Evolutionary conservation across 2,113 vertebrate species (phyloP), one percentile per base, ranked within the genome.

Genomic region (Notarius lentiginosus): DNA sequence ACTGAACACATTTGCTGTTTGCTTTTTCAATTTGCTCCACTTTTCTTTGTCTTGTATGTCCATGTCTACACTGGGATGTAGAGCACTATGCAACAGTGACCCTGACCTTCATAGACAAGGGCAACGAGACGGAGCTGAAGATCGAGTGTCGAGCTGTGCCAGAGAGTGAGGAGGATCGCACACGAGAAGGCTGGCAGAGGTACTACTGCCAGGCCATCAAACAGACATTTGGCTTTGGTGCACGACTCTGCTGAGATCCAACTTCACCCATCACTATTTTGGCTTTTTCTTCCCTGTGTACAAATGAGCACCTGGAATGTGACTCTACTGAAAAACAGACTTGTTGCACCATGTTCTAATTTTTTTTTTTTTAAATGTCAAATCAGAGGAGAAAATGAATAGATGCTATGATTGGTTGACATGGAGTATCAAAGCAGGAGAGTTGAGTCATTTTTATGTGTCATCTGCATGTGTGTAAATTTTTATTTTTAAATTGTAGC

Each of bases 151-250:
- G 91, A 34, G 97, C 95, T 5, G 91, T 98, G 77, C 97, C 98
- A 30, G 93, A 93, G 20, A 96, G 91, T 0, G 96, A 97, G 92
- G 97, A 98, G 86, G 97, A 99, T 86, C 92, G 95, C 89, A 97
- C 96, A 30, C 94, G 94, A 92, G 95, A 96, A 90, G 97, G 97
- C 84, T 97, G 97, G 97, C 96, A 96, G 91, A 95, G 95, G 89
- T 97, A 97, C 90, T 97, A 97, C 90, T 97, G 97, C 0, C 96
- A 97, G 86, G 95, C 96, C 93, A 97, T 97, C 90, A 97, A 97
- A 95, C 96, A 97, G 96, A 97, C 96, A 85, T 97, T 97, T 92
- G 96, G 97, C 89, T 97, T 96, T 0, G 96, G 96, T 0, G 95
- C 96, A 84, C 95, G 95, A 92, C 95, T 97, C 84, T 95, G 95